Conservation (phyloP, 2,797 vertebrate genomes). For the Labeo calbasu region DNA sequence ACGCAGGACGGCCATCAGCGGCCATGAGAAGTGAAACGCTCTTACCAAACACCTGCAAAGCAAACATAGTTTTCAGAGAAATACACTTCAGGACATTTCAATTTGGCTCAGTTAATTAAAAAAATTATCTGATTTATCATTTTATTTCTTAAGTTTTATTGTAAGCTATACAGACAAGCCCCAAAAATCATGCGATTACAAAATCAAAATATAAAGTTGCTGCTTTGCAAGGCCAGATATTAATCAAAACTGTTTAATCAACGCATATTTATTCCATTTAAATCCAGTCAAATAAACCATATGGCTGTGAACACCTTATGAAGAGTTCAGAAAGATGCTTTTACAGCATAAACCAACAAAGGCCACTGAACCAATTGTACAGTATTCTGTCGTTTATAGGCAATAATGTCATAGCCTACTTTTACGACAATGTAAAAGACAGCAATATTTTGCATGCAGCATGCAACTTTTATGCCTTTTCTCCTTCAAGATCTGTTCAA, state of each 20-base stretch:
- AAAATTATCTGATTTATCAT: not conserved
- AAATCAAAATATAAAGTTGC: not conserved
- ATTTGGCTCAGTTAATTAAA: constrained; percentile 3
- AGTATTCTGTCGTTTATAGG: constrained; percentile 17
- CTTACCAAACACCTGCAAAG: constrained; percentile 82
- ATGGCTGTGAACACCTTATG: not conserved
- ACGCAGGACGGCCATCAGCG: constrained; percentile 86
- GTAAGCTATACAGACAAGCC: not conserved
- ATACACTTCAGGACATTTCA: constrained; percentile 5
- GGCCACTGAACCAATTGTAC: not conserved
- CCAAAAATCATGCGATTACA: not conserved
- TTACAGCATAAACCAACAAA: not conserved
- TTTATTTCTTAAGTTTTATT: not conserved
- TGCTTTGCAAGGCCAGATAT: not conserved
- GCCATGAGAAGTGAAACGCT: constrained; percentile 84
- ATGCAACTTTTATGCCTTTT: constrained; percentile 36
- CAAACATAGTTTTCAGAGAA: constrained; percentile 63
- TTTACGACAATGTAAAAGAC: constrained; percentile 53
- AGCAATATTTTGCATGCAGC: constrained; percentile 21
- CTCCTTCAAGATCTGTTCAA: constrained; percentile 23
- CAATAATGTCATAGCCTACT: constrained; percentile 36
- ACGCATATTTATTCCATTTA: not conserved
- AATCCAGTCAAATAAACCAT: not conserved
- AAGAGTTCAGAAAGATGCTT: constrained; percentile 9
- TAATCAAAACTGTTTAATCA: not conserved